Evolutionary conservation across 2,797 vertebrate genomes (phyloP).

Genomic region (Malacoraja senta): DNA sequence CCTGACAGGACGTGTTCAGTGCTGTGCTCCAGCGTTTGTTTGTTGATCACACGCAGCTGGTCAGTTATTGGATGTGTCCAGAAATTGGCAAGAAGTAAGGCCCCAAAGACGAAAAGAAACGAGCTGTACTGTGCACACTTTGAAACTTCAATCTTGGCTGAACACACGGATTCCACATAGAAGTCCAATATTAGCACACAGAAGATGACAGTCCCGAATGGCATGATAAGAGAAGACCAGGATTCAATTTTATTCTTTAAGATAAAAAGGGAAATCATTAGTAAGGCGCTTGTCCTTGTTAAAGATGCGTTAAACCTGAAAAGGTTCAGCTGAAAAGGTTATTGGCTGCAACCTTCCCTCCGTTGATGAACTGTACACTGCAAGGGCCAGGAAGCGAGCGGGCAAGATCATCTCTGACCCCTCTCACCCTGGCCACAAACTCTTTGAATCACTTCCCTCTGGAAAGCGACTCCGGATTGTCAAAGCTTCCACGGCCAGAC

Average conservation of each 20-base stretch:
- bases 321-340: no score
- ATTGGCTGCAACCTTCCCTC: no score
- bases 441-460: no score
- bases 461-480: no score
- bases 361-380: no score
- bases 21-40: constrained; percentile 63
- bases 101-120: constrained; percentile 70
- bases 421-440: no score
- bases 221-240: constrained; percentile 82
- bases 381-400: no score
- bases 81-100: constrained; percentile 84
- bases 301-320: neutral
- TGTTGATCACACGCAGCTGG: constrained; percentile 78
- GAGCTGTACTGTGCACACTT: constrained; percentile 78
- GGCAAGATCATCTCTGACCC: no score
- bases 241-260: constrained; percentile 88
- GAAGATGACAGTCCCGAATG: constrained; percentile 79
- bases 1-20: constrained; percentile 94
- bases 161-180: constrained; percentile 86
- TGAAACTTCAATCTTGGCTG: constrained; percentile 78
- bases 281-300: neutral
- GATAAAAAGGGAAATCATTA: constrained; percentile 21
- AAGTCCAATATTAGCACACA: constrained; percentile 91
- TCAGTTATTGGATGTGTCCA: constrained; percentile 92
- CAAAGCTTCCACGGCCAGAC: no score